Percentiles rank a stretch among this genome's conserved stretches.
phyloP scores from a whole-genome alignment of 2,113 vertebrate species.

The Nothocercus julius region DNA sequence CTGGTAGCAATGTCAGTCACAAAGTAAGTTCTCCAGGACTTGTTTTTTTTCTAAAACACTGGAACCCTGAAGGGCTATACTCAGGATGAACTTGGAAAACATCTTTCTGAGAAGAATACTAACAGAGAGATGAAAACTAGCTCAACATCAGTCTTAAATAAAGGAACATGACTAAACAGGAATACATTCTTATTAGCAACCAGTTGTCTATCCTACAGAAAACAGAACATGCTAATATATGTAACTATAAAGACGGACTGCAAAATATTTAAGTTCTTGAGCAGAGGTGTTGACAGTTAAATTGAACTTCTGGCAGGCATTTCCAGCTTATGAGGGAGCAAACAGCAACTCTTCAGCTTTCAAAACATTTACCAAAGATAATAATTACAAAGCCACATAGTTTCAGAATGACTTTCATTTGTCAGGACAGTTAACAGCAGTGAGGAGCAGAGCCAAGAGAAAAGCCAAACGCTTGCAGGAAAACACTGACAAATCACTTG shows the following conservation, averaged over 20 bases:
- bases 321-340: conserved; percentile 51
- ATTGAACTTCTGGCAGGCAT: conserved; percentile 74
- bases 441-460: conserved; percentile 59
- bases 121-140: neutral
- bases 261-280: conserved; percentile 66
- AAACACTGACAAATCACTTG: conserved; percentile 38
- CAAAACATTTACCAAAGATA: conserved; percentile 71
- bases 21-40: neutral
- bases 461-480: conserved; percentile 60
- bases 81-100: neutral
- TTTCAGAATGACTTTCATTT: conserved; percentile 71
- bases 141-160: conserved; percentile 32
- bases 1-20: neutral
- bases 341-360: conserved; percentile 65
- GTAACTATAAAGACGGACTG: conserved; percentile 58
- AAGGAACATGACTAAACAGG: conserved; percentile 70
- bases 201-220: conserved; percentile 65
- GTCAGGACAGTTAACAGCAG: conserved; percentile 60
- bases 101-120: conserved; percentile 15
- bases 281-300: conserved; percentile 76
- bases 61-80: neutral
- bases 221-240: conserved; percentile 64
- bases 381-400: conserved; percentile 74
- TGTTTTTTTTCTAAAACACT: neutral
- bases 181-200: conserved; percentile 51